Base-by-base conservation (phyloP, 64 coral and sea anemone genomes). In the Pachyseris speciosa region DNA sequence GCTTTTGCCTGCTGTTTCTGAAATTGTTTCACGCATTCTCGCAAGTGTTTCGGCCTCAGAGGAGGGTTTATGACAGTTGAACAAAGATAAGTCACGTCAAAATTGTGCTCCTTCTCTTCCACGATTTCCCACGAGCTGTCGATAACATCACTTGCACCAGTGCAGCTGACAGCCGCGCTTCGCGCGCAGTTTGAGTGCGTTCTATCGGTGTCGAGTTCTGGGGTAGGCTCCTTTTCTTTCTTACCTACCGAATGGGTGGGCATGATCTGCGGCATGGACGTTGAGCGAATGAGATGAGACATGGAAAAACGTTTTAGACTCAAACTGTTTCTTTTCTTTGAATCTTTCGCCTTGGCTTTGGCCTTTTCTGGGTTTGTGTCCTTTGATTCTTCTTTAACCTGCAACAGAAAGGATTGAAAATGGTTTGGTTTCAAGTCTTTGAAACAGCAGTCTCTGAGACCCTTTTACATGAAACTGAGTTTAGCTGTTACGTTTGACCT, bases 21-120 rank as follows among this genome's bases (percentile, higher is more conserved):
- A 67, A 83, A 92, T 61, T 99, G 97, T 99, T 99, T 99, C 0
- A 95, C 88, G 22, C 93, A 99, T n/a, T 99, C 94, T 1, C 90
- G 86, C 40, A 99, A 83, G 64, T 99, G 97, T 69, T 99, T 99
- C 33, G 93, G 94, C 24, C 90, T 84, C 5, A 99, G 26, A 2
- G 94, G 97, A 2, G 97, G 97, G 45, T 95, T 99, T 2, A 95
- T 83, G 2, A 99, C 90, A 0, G 94, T 99, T 3, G 97, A 99
- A 53, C 94, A 95, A 8, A 99, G 91, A 83, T 99, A 99, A 0
- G 77, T 87, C 11, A 75, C 83, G n/a, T 72, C 58, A 30, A 95
- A 99, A 61, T 51, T 90, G 36, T 90, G 94, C 7, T 86, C 91
- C 55, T 81, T 93, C 33, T 94, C 92, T 12, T 50, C 39, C 25